Evolutionary conservation across 1,140 invertebrate genomes (phyloP), one percentile per base, ranked within the genome.

Genomic region (Drosophila kohkoa): DNA sequence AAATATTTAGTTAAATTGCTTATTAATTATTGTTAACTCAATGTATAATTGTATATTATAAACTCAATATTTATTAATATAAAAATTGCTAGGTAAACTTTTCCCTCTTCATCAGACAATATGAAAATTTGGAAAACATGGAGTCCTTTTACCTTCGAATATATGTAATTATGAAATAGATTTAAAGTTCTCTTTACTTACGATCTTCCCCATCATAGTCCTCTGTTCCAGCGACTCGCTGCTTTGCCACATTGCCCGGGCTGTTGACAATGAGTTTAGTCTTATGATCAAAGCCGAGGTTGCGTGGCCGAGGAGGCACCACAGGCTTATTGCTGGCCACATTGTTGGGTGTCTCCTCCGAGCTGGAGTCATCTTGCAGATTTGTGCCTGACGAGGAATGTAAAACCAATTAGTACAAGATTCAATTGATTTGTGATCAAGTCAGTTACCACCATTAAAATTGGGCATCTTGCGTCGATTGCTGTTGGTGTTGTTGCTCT

Each of bases 331-430:
- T 92, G 70, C 93, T 93, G 51, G 92, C 92, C 16, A 92, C 93
- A 25, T 92, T 94, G 52, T 76, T 81, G 73, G 86, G 79, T 16
- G 94, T 93, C 75, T 96, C 96, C 92, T 96, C 95, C 1, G 96
- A 96, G 82, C 96, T 96, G 38, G 96, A 96, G 92, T 97, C 96
- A 89, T 97, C 96, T 71, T 96, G 95, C 52, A 81, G 69, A 3
- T 76, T 68, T 13, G 81, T 85, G 65, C 81, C 86, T 89, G 25
- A 3, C 35, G 8, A 95, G 78, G 95, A n/a, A 49, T 13, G 48
- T 1, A 5, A 11, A 35, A 2, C 10, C 0, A 15, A 8, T 66
- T 16, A 66, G 20, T 55, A 11, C 32, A 16, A 35, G 1, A 11
- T n/a, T 8, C 4, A 15, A 43, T 52, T 59, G 0, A 35, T 1